phyloP scores from a whole-genome alignment of 2,888 invertebrate species.

The Rotaria macrura region DNA sequence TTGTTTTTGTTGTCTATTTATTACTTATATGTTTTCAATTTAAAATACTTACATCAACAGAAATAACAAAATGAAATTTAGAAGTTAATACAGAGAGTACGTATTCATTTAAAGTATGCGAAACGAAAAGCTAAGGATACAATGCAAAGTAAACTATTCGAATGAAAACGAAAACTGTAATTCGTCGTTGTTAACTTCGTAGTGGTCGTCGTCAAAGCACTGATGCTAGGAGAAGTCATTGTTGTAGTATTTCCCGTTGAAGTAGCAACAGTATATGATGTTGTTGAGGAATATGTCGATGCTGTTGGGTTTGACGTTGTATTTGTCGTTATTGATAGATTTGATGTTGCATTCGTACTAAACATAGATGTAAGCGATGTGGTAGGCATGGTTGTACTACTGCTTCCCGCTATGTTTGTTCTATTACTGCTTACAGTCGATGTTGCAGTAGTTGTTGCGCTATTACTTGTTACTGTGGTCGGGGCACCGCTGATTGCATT shows the following conservation, averaged over 20 bases:
- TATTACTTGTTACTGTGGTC: too few species aligned
- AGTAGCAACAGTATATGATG: too few species aligned
- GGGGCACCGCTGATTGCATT: too few species aligned
- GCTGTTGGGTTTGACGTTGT: background rate
- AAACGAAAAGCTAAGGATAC: background rate
- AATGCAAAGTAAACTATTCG: background rate
- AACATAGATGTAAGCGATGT: too few species aligned
- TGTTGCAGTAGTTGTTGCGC: too few species aligned
- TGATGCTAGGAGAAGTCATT: too few species aligned
- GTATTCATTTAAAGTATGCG: background rate
- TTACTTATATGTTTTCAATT: background rate
- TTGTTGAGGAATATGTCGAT: background rate
- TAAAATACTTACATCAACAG: background rate
- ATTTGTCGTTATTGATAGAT: too few species aligned
- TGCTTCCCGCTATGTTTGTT: too few species aligned
- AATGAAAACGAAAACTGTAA: background rate
- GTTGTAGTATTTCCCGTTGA: too few species aligned
- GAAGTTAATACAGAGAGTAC: background rate
- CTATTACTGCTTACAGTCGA: too few species aligned
- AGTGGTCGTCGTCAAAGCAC: background rate
- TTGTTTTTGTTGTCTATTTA: slow-evolving; percentile 12
- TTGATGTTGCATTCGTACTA: too few species aligned
- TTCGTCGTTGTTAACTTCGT: background rate
- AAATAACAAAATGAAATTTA: background rate
- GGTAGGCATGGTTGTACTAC: too few species aligned